A percentile compares a stretch with the other conserved stretches of the same genome.
Evolutionary conservation across 2,113 vertebrate genomes (phyloP).

Genomic region (Choloepus hoffmanni): DNA sequence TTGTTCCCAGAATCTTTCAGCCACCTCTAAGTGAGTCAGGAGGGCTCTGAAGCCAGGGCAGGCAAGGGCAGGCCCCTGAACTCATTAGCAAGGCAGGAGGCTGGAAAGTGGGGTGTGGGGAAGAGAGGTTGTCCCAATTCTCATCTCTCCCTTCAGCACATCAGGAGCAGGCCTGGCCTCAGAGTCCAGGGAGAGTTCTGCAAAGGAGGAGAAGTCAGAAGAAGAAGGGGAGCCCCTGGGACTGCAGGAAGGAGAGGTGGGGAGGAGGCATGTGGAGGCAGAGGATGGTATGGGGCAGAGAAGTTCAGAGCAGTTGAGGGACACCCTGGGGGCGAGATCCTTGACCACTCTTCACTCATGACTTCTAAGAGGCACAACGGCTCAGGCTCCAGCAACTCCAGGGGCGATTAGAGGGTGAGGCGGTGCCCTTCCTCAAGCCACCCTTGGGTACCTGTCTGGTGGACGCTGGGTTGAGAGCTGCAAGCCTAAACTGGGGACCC

Average conservation of each 20-base stretch:
- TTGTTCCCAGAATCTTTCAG: background rate
- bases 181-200: background rate
- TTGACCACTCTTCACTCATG: background rate
- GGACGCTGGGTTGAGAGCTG: background rate
- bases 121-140: background rate
- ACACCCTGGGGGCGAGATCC: too few relatives aligned
- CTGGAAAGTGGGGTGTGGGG: background rate
- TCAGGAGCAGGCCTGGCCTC: background rate
- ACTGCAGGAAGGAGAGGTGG: background rate
- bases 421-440: background rate
- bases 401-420: background rate
- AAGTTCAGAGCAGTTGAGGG: background rate
- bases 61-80: background rate
- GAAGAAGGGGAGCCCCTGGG: background rate
- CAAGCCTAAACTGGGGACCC: background rate
- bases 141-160: background rate
- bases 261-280: background rate
- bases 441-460: background rate
- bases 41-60: background rate
- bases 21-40: constrained; percentile 30
- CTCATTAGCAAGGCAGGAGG: background rate
- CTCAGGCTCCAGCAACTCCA: background rate
- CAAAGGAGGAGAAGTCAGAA: background rate
- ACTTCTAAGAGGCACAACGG: background rate
- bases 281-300: background rate